phyloP scores from a whole-genome alignment of 1,140 invertebrate species.

The roundworm (Caenorhabditis elegans) region DNA sequence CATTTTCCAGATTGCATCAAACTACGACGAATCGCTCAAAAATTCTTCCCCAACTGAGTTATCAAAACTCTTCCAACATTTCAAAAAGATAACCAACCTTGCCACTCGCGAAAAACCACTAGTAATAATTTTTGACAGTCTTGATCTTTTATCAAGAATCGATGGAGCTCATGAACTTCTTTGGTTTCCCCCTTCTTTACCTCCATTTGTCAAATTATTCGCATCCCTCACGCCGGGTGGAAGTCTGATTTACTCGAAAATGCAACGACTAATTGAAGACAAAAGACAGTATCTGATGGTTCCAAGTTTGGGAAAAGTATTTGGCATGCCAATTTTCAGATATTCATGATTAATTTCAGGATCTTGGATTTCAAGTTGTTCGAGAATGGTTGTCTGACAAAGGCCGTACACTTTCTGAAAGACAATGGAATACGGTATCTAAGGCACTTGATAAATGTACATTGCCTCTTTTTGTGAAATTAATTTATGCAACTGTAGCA shows the following conservation, averaged over 20 bases:
- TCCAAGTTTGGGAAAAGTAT: slow-evolving; percentile 74
- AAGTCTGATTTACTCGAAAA: slow-evolving; percentile 51
- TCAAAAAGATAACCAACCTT: slow-evolving; percentile 85
- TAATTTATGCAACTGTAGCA: slow-evolving; percentile 78
- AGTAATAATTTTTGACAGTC: slow-evolving; percentile 84
- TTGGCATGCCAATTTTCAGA: slow-evolving; percentile 6
- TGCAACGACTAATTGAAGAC: slow-evolving; percentile 53
- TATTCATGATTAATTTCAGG: slow-evolving; percentile 69
- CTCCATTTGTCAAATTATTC: slow-evolving; percentile 78
- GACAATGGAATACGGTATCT: slow-evolving; percentile 90
- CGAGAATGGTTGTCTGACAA: slow-evolving; percentile 92
- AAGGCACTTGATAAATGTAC: slow-evolving; percentile 88
- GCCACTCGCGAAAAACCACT: slow-evolving; percentile 80
- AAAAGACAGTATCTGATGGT: slow-evolving; percentile 88
- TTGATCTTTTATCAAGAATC: slow-evolving; percentile 90
- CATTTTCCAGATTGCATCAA: slow-evolving; percentile 93
- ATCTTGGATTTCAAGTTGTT: slow-evolving; percentile 88
- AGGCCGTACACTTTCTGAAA: slow-evolving; percentile 81
- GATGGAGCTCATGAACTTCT: slow-evolving; percentile 91
- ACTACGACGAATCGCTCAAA: slow-evolving; percentile 87
- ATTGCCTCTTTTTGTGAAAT: slow-evolving; percentile 92
- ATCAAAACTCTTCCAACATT: slow-evolving; percentile 89
- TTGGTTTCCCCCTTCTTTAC: slow-evolving; percentile 88
- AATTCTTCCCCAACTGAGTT: slow-evolving; percentile 87
- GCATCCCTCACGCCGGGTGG: slow-evolving; percentile 44